These are phyloP conservation scores for Ianthella basta DNA, from an alignment of 37 sponge, comb jelly and placozoan genomes.

Conservation along the genomic window DNA sequence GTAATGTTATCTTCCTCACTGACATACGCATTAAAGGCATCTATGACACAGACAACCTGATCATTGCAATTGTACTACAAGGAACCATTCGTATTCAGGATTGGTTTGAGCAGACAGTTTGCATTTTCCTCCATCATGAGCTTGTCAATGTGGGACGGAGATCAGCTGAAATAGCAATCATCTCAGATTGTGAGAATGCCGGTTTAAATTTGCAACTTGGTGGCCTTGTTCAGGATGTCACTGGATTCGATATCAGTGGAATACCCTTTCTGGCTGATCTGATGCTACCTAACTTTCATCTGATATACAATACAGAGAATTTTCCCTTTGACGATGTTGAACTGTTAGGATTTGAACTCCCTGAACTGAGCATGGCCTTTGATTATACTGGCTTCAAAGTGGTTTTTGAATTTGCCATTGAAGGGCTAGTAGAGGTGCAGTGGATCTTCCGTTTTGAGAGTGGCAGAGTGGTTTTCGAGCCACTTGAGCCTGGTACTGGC, in stretches of 20 bases:
- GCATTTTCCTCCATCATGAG: not conserved
- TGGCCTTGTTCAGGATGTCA: not conserved
- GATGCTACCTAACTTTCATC: not conserved
- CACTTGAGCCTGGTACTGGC: too few relatives aligned
- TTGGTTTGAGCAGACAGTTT: not conserved
- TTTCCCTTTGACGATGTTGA: not conserved
- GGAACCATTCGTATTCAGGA: not conserved
- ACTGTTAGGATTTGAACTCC: conserved; percentile 26
- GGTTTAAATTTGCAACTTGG: not conserved
- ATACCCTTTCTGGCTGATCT: not conserved
- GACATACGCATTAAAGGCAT: not conserved
- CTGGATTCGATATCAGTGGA: conserved; percentile 6
- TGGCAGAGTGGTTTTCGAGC: too few relatives aligned
- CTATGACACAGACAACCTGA: not conserved
- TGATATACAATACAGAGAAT: not conserved
- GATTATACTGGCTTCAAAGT: conserved; percentile 17
- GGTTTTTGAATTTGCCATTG: too few relatives aligned
- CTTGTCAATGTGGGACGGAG: not conserved
- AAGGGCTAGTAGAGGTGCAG: too few relatives aligned
- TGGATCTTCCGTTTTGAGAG: too few relatives aligned
- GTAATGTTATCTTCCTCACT: not conserved
- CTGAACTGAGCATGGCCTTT: not conserved
- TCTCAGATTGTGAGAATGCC: not conserved
- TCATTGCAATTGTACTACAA: not conserved
- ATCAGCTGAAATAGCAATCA: not conserved